phyloP scores from a whole-genome alignment of 1,140 invertebrate genomes.

The Carposina sasakii region DNA sequence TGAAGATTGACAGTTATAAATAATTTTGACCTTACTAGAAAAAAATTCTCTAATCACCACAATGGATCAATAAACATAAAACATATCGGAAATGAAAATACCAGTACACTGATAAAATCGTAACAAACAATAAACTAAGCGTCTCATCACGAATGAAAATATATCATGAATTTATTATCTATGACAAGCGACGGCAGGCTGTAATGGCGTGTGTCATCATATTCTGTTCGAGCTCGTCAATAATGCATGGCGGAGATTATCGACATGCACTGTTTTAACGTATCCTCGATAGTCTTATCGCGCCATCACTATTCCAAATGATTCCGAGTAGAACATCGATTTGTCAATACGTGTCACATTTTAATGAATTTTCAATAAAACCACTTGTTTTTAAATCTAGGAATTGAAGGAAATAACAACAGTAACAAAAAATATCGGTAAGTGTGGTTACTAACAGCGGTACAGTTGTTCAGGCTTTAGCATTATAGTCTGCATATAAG shows the following conservation, averaged over 20 bases:
- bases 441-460: no score
- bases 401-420: no score
- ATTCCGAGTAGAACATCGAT: slow-evolving; percentile 39
- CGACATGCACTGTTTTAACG: slow-evolving; percentile 57
- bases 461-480: no score
- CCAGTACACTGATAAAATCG: slow-evolving; percentile 22
- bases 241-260: slow-evolving; percentile 61
- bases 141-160: slow-evolving; percentile 33
- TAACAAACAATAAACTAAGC: slow-evolving; percentile 25
- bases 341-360: no score
- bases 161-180: slow-evolving; percentile 43
- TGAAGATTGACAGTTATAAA: no score
- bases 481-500: no score
- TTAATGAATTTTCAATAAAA: no score
- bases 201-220: slow-evolving; percentile 59
- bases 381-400: no score
- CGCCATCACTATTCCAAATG: slow-evolving; percentile 54
- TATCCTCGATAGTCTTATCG: slow-evolving; percentile 45
- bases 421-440: no score
- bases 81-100: slow-evolving; percentile 4
- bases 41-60: no score
- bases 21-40: no score
- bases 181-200: slow-evolving; percentile 39
- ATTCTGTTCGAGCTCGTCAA: slow-evolving; percentile 54
- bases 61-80: no score